These are phyloP conservation scores for Rhabdornis inornatus DNA, from an alignment of 2,113 vertebrate species.

Conservation along the genomic window DNA sequence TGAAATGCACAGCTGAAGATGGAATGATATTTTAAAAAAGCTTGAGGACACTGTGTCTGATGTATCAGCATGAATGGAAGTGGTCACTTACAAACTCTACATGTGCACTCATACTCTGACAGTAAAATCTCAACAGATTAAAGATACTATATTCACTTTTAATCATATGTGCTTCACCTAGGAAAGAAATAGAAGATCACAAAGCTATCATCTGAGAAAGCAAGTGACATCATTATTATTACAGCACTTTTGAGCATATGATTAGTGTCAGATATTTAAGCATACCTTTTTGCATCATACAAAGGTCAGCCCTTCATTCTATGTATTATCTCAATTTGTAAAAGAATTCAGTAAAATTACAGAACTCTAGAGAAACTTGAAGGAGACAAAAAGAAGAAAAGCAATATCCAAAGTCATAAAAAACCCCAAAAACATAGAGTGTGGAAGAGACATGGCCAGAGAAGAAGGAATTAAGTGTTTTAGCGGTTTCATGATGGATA, in stretches of 20 bases:
- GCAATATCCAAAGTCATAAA: background rate
- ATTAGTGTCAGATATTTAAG: background rate
- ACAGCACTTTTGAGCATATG: background rate
- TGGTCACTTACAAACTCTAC: background rate
- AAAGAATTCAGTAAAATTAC: background rate
- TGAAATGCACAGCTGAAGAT: background rate
- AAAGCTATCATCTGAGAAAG: background rate
- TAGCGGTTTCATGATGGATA: background rate
- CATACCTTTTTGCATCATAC: background rate
- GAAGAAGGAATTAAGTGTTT: background rate
- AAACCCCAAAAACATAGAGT: background rate
- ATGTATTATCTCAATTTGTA: background rate
- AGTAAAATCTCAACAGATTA: background rate
- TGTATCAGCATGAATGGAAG: background rate
- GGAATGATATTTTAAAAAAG: background rate
- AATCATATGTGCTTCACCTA: background rate
- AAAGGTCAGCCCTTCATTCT: background rate
- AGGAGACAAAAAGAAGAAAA: background rate
- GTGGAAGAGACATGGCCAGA: background rate
- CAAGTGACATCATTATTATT: background rate
- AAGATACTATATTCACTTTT: background rate
- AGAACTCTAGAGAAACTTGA: background rate
- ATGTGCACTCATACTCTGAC: background rate
- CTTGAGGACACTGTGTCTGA: background rate
- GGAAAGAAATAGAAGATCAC: background rate